phyloP scores from a whole-genome alignment of 2,113 vertebrate genomes.

The Corapipo altera region DNA sequence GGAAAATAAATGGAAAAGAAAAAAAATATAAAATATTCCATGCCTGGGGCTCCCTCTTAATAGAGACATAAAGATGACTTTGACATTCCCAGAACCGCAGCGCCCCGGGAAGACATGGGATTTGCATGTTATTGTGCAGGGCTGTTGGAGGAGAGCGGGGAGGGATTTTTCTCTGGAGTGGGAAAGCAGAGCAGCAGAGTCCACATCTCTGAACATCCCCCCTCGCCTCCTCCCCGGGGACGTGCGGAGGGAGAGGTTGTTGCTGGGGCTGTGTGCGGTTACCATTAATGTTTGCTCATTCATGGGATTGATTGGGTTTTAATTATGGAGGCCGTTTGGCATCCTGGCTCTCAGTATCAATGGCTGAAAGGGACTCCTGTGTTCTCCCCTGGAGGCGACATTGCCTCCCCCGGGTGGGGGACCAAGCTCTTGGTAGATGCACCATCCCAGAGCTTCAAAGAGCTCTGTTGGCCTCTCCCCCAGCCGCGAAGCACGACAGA shows the following conservation, averaged over 20 bases:
- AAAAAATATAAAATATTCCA: conserved; percentile 46
- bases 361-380: conserved; percentile 25
- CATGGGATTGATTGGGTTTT: conserved; percentile 33
- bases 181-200: conserved; percentile 25
- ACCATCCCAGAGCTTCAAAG: conserved; percentile 45
- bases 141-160: not conserved
- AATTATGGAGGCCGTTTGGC: conserved; percentile 30
- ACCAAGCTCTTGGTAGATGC: not conserved
- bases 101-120: conserved; percentile 31
- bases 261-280: conserved; percentile 42
- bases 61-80: conserved; percentile 63
- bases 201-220: conserved; percentile 17
- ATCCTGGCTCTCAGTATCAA: not conserved
- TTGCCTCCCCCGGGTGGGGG: not conserved
- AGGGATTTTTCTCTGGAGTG: conserved; percentile 31
- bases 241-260: not conserved
- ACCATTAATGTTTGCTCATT: not conserved
- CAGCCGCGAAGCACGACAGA: not conserved
- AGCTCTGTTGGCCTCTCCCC: conserved; percentile 28
- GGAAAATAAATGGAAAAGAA: conserved; percentile 44
- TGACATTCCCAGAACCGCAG: conserved; percentile 51
- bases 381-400: conserved; percentile 33
- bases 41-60: conserved; percentile 62
- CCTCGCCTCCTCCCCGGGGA: not conserved
- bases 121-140: conserved; percentile 58